Conservation (phyloP, 1,140 invertebrate genomes). For the Euura saliciscinereae region DNA sequence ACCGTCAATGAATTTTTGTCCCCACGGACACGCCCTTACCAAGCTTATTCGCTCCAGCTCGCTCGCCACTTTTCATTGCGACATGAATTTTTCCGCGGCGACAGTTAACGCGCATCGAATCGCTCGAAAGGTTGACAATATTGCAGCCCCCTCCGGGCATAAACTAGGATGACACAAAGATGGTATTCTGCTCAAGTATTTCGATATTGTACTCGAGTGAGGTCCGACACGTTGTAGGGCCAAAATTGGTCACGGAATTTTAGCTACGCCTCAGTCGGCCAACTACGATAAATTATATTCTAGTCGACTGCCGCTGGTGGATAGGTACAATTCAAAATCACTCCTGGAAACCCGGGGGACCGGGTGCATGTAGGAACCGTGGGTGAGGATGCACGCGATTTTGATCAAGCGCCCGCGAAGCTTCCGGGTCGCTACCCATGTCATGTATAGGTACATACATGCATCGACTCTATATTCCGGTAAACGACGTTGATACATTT, state of each 20-base stretch:
- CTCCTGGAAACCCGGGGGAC: neutral
- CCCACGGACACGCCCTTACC: neutral
- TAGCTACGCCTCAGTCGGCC: conserved; percentile 37
- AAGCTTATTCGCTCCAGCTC: neutral
- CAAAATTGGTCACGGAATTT: conserved; percentile 36
- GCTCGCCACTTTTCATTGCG: neutral
- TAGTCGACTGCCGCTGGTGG: neutral
- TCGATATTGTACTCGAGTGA: conserved; percentile 41
- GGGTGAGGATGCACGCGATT: neutral
- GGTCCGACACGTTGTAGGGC: conserved; percentile 28
- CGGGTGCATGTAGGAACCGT: neutral
- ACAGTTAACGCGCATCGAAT: conserved; percentile 46
- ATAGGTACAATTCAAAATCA: neutral
- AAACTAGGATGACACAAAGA: conserved; percentile 43
- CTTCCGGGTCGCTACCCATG: too few species aligned
- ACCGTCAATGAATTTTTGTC: too few species aligned
- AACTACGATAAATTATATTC: conserved; percentile 36
- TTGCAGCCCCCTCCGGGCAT: conserved; percentile 33
- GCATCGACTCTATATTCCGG: too few species aligned
- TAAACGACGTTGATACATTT: too few species aligned
- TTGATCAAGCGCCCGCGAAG: too few species aligned
- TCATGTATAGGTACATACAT: too few species aligned
- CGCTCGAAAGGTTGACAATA: conserved; percentile 42
- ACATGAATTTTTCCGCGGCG: conserved; percentile 6
- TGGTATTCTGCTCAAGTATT: conserved; percentile 26